A percentile compares a stretch with the other conserved stretches of the same genome.
Evolutionary conservation across 2,113 vertebrate species (phyloP).

Genomic region (Pogona vitticeps): DNA sequence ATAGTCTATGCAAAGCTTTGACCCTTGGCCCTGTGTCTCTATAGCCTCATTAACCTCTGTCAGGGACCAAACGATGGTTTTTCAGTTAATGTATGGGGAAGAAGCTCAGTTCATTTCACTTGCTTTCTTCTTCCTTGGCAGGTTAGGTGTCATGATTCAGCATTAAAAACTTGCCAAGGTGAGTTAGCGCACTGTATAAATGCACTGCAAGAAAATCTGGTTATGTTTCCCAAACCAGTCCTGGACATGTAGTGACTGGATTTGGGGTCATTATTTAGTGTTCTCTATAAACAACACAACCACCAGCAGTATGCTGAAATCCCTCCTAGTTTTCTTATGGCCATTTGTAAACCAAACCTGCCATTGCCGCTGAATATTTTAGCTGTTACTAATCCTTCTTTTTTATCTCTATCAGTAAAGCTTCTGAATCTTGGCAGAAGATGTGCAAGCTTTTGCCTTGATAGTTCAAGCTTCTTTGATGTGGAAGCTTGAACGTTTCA

Average conservation of each 20-base stretch:
- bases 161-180: accelerated
- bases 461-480: no score
- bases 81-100: conserved; percentile 15
- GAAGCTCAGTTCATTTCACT: not conserved
- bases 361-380: not conserved
- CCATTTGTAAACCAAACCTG: not conserved
- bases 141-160: conserved; percentile 25
- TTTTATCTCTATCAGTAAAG: no score
- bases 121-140: conserved; percentile 29
- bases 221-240: conserved; percentile 9
- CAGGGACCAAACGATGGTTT: conserved; percentile 43
- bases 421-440: not conserved
- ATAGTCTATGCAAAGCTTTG: conserved; percentile 23
- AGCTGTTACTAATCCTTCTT: not conserved
- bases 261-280: not conserved
- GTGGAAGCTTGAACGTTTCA: no score
- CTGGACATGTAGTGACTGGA: not conserved
- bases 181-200: not conserved
- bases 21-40: not conserved
- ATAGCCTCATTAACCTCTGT: conserved; percentile 61
- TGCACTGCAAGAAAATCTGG: not conserved
- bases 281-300: not conserved
- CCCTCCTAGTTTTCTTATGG: no score
- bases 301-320: not conserved
- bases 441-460: no score